Base-by-base conservation (phyloP, 2,113 vertebrate genomes). In the Parus major region DNA sequence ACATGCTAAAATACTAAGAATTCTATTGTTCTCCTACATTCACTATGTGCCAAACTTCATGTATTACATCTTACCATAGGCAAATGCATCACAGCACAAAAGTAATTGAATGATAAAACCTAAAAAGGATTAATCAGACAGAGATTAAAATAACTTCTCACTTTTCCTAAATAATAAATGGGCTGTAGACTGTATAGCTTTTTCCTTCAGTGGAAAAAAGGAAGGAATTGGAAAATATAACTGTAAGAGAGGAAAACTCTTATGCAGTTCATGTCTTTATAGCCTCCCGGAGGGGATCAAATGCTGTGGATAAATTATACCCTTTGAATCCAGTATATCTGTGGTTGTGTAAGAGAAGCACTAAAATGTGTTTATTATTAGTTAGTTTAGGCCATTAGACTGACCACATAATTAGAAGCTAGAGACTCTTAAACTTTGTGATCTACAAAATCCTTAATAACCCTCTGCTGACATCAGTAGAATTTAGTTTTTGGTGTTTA, bases 381-480 rank as follows among this genome's bases (percentile, higher is more conserved):
- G 42, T 39, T 53, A 85, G 16, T 68, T 94, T 68, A 89, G 57
- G 47, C 11, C 19, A 22, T 69, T 65, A 46, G 46, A 69, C 7
- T 2, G 3, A 22, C 12, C 59, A 49, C 41, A 76, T 57, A 94
- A 94, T 76, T 88, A 94, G 73, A 24, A 93, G 8, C 25, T 77
- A 77, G 72, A 92, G 64, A 64, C 69, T 70, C 55, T 71, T 90
- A 77, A 76, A 92, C 50, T 92, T 55, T 33, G 21, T 87, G 56
- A 64, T 89, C 68, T 68, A 44, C 35, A 84, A 78, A 96, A 84
- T 78, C 78, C 61, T 84, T 82, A 82, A 86, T 83, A 92, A 78
- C 35, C 17, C 56, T 91, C 84, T 87, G 49, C 65, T 91, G 78
- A 87, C 24, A 12, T 90, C 77, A 96, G 56, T n/a, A 76, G 65